These are phyloP conservation scores for Acleris laterana DNA, from an alignment of 2,888 invertebrate genomes.

Conservation along the genomic window DNA sequence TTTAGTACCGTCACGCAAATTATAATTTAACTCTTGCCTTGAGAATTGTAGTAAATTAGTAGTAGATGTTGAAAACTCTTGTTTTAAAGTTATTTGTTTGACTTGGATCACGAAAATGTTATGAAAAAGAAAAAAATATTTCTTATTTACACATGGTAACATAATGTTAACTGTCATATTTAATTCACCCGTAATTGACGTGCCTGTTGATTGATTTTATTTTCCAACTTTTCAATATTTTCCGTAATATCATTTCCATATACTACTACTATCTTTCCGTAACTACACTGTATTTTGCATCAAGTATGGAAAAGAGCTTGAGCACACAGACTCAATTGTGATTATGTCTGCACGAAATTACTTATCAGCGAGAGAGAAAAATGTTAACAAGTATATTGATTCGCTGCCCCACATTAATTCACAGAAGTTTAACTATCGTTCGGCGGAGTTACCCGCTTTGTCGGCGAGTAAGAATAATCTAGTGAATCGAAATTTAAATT, in stretches of 20 bases:
- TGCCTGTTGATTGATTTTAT: conserved; percentile 35
- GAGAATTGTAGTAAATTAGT: no score
- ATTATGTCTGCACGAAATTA: conserved; percentile 80
- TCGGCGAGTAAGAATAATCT: conserved; percentile 64
- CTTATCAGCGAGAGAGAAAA: conserved; percentile 72
- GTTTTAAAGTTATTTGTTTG: no score
- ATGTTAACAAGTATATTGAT: conserved; percentile 67
- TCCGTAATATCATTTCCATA: neutral
- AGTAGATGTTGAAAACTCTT: no score
- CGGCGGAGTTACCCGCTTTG: conserved; percentile 63
- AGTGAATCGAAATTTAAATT: conserved; percentile 70
- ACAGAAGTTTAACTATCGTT: conserved; percentile 65
- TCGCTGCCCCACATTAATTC: conserved; percentile 73
- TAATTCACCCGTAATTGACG: conserved; percentile 25
- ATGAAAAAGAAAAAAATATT: no score
- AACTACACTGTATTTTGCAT: neutral
- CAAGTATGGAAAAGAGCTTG: conserved; percentile 19
- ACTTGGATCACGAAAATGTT: no score
- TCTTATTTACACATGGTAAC: no score
- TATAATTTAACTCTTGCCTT: no score
- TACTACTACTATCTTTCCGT: neutral
- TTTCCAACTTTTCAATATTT: conserved; percentile 25
- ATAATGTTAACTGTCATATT: neutral
- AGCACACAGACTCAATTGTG: conserved; percentile 44
- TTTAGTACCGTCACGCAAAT: no score